Conservation (phyloP, 2,797 vertebrate species). For the Pempheris klunzingeri region DNA sequence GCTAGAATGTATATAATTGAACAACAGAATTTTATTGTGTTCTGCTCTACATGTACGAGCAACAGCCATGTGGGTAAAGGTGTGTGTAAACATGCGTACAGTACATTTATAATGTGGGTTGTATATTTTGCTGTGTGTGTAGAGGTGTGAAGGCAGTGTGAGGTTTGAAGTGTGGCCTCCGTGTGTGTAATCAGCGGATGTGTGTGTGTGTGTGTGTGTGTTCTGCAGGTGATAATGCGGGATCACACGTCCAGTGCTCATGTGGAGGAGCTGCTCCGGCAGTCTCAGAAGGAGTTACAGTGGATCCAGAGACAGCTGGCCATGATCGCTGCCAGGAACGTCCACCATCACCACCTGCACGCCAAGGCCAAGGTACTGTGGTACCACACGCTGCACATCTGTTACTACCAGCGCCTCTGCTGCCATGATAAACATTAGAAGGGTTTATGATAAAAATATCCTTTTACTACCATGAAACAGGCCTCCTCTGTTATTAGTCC, state of each 20-base stretch:
- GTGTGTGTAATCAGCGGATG: conserved; percentile 28
- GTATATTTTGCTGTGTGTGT: conserved; percentile 5
- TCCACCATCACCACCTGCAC: conserved; percentile 68
- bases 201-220: conserved; percentile 34
- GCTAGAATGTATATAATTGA: neutral
- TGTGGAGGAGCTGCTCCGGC: conserved; percentile 81
- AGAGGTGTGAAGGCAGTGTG: conserved; percentile 8
- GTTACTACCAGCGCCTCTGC: conserved; percentile 13
- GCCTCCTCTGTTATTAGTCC: neutral
- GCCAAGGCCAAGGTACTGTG: conserved; percentile 71
- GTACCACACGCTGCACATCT: conserved; percentile 7
- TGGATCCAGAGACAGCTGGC: conserved; percentile 88
- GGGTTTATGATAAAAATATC: neutral
- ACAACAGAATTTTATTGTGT: no score
- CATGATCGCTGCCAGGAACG: conserved; percentile 78
- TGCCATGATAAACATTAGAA: neutral
- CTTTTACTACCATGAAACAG: neutral
- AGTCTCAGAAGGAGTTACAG: conserved; percentile 86
- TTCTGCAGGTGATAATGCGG: conserved; percentile 79
- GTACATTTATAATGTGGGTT: neutral
- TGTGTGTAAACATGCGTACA: neutral
- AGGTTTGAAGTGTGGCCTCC: conserved; percentile 21
- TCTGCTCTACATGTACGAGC: no score
- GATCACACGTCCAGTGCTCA: conserved; percentile 75
- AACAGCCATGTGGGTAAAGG: no score